Evolutionary conservation across 2,888 invertebrate genomes (phyloP).

Genomic region (Chironomus riparius): DNA sequence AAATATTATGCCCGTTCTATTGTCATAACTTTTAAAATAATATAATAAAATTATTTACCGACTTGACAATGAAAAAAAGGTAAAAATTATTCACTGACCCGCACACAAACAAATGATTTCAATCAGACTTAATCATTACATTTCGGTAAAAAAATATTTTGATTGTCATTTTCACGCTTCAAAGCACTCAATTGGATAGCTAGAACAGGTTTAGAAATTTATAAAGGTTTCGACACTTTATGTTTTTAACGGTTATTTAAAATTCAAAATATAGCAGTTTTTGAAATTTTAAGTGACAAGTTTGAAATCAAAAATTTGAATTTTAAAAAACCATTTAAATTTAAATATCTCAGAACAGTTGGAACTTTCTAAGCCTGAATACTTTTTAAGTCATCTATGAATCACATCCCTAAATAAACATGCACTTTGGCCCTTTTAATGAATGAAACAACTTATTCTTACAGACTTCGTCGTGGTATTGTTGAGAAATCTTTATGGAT

Average conservation of each 20-base stretch:
- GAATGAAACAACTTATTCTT: not conserved
- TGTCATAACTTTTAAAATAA: too few species aligned
- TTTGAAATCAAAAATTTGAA: not conserved
- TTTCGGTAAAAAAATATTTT: not conserved
- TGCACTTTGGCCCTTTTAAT: not conserved
- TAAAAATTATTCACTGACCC: too few species aligned
- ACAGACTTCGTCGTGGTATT: slow-evolving; percentile 8
- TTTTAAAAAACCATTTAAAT: not conserved
- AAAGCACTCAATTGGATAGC: too few species aligned
- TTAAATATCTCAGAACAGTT: too few species aligned
- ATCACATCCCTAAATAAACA: too few species aligned
- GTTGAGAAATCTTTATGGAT: slow-evolving; percentile 20
- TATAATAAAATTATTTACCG: too few species aligned
- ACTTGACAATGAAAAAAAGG: not conserved
- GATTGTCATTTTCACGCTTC: not conserved
- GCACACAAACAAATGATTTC: not conserved
- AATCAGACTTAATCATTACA: not conserved
- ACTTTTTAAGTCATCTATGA: too few species aligned
- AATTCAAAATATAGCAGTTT: not conserved
- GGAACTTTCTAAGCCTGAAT: too few species aligned
- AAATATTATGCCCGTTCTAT: too few species aligned
- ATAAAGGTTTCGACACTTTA: too few species aligned
- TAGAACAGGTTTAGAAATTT: too few species aligned
- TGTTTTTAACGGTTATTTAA: too few species aligned
- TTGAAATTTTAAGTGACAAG: not conserved